Conservation (phyloP, 2,113 vertebrate species). For the Channa argus region DNA sequence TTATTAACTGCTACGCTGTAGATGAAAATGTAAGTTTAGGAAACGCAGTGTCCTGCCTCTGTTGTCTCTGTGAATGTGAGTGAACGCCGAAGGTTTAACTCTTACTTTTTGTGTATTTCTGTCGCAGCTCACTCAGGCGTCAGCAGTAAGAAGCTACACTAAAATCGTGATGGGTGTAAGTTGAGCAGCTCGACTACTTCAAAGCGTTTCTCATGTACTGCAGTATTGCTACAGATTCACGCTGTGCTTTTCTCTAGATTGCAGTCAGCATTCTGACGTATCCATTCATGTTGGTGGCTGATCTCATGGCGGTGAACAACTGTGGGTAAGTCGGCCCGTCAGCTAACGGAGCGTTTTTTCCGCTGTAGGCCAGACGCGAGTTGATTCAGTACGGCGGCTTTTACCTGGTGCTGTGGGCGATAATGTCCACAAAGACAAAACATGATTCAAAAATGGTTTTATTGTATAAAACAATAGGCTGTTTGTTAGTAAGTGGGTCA, state of each 20-base stretch:
- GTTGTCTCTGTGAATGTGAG: no score
- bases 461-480: no score
- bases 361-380: no score
- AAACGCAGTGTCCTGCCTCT: no score
- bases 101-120: not conserved
- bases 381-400: no score
- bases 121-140: slow-evolving; percentile 89
- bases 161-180: slow-evolving; percentile 93
- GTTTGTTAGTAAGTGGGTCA: no score
- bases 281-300: slow-evolving; percentile 90
- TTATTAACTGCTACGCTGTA: slow-evolving; percentile 92
- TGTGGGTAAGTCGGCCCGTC: slow-evolving; percentile 85
- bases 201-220: not conserved
- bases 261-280: slow-evolving; percentile 90
- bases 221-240: not conserved
- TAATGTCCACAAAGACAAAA: no score
- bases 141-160: slow-evolving; percentile 90
- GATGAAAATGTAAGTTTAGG: slow-evolving; percentile 89
- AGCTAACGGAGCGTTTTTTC: no score
- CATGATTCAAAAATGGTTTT: no score
- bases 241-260: slow-evolving; percentile 79
- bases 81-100: no score
- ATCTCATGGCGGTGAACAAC: slow-evolving; percentile 93
- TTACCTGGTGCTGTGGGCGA: no score
- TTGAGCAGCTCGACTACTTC: not conserved